Evolutionary conservation across 2,113 vertebrate genomes (phyloP).

Genomic region (Galbula dea): DNA sequence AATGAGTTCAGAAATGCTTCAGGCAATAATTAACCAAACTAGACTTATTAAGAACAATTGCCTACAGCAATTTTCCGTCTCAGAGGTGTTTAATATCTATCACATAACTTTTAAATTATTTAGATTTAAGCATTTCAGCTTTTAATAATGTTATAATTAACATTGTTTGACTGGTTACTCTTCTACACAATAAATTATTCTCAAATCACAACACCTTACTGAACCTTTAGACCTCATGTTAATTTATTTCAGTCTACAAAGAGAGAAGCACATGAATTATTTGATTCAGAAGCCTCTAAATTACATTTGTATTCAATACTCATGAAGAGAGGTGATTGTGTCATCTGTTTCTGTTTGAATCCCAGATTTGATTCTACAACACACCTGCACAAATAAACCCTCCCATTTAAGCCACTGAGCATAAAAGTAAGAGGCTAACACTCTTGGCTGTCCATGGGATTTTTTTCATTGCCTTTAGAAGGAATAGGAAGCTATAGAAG

Average conservation of each 20-base stretch:
- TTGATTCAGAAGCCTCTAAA: not conserved
- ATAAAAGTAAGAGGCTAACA: not conserved
- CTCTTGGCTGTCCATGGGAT: accelerated
- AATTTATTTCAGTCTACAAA: not conserved
- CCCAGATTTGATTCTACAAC: not conserved
- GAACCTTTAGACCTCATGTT: not conserved
- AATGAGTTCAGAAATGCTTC: constrained; percentile 58
- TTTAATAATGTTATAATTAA: constrained; percentile 44
- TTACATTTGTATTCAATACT: not conserved
- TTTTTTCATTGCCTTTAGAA: not conserved
- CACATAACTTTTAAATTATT: constrained; percentile 45
- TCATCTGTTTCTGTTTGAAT: not conserved
- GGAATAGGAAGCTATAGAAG: not conserved
- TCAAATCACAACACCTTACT: not conserved
- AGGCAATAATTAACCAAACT: constrained; percentile 56
- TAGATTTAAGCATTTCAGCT: constrained; percentile 32
- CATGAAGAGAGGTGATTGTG: not conserved
- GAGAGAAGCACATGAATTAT: not conserved
- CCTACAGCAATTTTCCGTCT: constrained; percentile 57
- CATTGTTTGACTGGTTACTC: constrained; percentile 3
- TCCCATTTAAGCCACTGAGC: not conserved
- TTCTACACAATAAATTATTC: constrained; percentile 10
- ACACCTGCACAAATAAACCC: not conserved
- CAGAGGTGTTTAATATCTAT: constrained; percentile 49
- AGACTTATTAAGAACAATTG: constrained; percentile 38